These are phyloP conservation scores for Microvelia longipes DNA, from an alignment of 1,140 invertebrate genomes.

Conservation along the genomic window DNA sequence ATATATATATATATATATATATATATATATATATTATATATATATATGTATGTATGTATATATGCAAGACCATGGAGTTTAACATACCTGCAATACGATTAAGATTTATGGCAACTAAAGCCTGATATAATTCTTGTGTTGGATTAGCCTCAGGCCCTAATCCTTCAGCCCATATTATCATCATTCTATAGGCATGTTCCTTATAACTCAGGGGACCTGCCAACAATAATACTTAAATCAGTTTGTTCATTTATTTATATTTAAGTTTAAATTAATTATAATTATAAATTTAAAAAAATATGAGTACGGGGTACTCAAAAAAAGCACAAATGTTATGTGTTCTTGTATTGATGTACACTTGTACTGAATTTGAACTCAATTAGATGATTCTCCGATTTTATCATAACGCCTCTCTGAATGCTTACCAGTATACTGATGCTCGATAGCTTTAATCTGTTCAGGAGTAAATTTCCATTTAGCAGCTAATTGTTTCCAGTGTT, in stretches of 20 bases:
- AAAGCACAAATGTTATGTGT: too few relatives aligned
- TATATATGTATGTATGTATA: not conserved
- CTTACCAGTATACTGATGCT: constrained; percentile 60
- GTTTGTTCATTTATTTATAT: too few relatives aligned
- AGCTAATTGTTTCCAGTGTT: constrained; percentile 56
- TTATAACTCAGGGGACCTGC: constrained; percentile 54
- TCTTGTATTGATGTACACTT: too few relatives aligned
- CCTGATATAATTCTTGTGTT: constrained; percentile 46
- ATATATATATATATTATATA: not conserved
- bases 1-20: not conserved
- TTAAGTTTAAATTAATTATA: too few relatives aligned
- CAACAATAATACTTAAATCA: too few relatives aligned
- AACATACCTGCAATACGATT: constrained; percentile 40
- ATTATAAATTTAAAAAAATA: too few relatives aligned
- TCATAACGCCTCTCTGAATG: too few relatives aligned
- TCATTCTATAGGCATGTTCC: constrained; percentile 52
- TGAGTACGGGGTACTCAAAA: too few relatives aligned
- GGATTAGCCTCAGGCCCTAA: constrained; percentile 42
- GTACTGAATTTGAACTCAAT: too few relatives aligned
- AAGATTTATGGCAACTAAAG: constrained; percentile 43
- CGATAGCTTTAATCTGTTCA: constrained; percentile 54
- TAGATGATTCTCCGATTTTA: too few relatives aligned
- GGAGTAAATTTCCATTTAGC: constrained; percentile 53
- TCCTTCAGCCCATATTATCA: constrained; percentile 53
- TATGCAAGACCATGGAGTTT: not conserved